Evolutionary conservation across 2,113 vertebrate species (phyloP).

Genomic region (Trichechus manatus): DNA sequence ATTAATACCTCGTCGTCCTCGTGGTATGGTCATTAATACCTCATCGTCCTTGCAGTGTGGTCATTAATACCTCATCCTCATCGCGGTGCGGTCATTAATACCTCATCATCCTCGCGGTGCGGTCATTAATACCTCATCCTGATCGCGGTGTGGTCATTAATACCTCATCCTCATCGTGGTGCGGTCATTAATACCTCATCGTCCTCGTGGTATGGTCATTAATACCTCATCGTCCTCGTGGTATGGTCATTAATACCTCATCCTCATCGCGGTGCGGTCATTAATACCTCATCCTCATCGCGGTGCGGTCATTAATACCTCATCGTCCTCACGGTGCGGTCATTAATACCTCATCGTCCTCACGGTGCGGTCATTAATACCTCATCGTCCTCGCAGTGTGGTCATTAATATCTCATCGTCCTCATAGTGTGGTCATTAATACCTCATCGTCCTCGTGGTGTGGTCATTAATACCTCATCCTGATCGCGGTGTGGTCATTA

Average conservation of each 20-base stretch:
- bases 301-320: not conserved
- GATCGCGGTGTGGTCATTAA: not conserved
- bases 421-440: not conserved
- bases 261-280: not conserved
- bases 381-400: not conserved
- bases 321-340: not conserved
- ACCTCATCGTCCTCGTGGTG: not conserved
- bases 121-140: not conserved
- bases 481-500: not conserved
- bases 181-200: not conserved
- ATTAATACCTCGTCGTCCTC: accelerated
- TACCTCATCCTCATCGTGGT: no score
- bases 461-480: not conserved
- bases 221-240: not conserved
- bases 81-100: accelerated
- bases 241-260: not conserved
- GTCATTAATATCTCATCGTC: not conserved
- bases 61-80: no score
- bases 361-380: not conserved
- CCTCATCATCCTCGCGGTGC: accelerated
- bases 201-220: not conserved
- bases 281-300: not conserved
- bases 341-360: not conserved
- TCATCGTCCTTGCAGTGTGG: accelerated
- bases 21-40: accelerated